A percentile compares a stretch with the other conserved stretches of the same genome.
These are phyloP conservation scores for Eremobia ochroleuca DNA, from an alignment of 2,888 invertebrate species.

Conservation along the genomic window DNA sequence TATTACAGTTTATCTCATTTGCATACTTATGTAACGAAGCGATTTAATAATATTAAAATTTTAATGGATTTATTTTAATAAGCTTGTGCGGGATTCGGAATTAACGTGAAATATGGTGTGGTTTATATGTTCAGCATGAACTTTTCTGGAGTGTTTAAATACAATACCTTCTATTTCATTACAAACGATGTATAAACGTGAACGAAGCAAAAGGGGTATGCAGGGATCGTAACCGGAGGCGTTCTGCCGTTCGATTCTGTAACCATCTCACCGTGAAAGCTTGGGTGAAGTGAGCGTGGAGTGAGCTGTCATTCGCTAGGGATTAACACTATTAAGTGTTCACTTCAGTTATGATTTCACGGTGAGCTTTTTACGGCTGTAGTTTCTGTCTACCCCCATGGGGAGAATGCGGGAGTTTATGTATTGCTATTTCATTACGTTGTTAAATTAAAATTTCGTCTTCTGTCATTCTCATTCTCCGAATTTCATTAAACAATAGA, in stretches of 20 bases:
- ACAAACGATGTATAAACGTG: neutral
- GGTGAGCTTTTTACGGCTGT: no score
- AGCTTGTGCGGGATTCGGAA: conserved; percentile 21
- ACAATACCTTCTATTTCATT: neutral
- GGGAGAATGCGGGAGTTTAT: neutral
- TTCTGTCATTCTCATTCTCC: neutral
- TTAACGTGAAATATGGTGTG: conserved; percentile 36
- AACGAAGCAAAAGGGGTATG: neutral
- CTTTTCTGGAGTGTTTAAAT: neutral
- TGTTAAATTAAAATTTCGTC: no score
- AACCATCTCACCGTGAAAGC: no score
- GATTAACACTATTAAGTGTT: no score
- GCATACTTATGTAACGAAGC: conserved; percentile 47
- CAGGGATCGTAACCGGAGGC: no score
- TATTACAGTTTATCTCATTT: conserved; percentile 55
- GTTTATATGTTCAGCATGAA: conserved; percentile 14
- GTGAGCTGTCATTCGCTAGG: no score
- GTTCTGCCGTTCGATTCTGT: no score
- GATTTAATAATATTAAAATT: conserved; percentile 57
- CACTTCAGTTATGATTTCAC: no score
- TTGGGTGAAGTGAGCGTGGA: no score
- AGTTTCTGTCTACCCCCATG: neutral
- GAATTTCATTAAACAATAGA: neutral
- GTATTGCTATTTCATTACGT: neutral
- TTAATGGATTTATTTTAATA: conserved; percentile 57